These are phyloP conservation scores for Brachyhypopomus occidentalis DNA, from an alignment of 2,113 vertebrate species.

Conservation along the genomic window DNA sequence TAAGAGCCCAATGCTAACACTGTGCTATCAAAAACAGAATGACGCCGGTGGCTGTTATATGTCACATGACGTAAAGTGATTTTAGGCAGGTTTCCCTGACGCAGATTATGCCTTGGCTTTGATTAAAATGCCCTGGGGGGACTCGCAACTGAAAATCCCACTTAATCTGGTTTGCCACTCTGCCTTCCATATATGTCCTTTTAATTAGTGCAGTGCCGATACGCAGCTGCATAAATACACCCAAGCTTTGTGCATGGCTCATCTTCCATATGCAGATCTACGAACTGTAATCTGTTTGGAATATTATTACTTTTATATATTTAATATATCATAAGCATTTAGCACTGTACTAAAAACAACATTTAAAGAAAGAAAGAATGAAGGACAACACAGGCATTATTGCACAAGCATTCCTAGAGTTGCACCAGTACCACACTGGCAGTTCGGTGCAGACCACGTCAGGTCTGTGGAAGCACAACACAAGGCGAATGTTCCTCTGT, in stretches of 20 bases:
- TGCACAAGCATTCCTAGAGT: not conserved
- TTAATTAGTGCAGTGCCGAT: conserved; percentile 12
- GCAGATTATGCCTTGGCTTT: not conserved
- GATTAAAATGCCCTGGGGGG: conserved; percentile 7
- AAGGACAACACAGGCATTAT: not conserved
- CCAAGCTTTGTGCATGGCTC: not conserved
- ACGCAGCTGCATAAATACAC: not conserved
- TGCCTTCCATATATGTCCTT: not conserved
- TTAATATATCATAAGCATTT: too few species aligned
- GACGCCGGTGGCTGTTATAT: not conserved
- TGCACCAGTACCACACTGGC: not conserved
- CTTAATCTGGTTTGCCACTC: conserved; percentile 5
- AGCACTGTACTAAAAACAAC: too few species aligned
- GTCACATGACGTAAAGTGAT: conserved; percentile 8
- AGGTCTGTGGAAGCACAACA: conserved; percentile 5
- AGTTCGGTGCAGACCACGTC: conserved; percentile 18
- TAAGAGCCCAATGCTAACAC: not conserved
- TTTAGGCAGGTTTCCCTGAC: not conserved
- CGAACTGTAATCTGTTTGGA: too few species aligned
- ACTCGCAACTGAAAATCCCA: not conserved
- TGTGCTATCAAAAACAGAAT: not conserved
- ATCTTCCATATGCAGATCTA: too few species aligned
- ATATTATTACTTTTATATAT: too few species aligned
- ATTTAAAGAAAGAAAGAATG: too few species aligned
- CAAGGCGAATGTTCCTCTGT: conserved; percentile 1